phyloP scores from a whole-genome alignment of 2,888 invertebrate genomes.

The Drosophila niveifrons region DNA sequence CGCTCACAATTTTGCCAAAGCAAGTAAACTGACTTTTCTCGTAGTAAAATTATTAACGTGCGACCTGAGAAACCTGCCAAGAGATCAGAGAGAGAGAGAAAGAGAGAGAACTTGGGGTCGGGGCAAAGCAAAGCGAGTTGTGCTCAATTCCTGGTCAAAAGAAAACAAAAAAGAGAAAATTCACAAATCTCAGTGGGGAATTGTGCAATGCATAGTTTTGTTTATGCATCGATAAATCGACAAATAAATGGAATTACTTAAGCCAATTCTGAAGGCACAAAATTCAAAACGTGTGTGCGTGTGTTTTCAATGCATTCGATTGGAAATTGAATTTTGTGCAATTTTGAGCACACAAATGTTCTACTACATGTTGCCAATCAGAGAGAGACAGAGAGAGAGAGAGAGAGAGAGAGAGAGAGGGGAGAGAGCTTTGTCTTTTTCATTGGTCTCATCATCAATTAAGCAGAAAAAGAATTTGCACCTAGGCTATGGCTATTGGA shows the following conservation, averaged over 20 bases:
- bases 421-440: background rate
- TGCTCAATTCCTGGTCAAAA: too few species aligned
- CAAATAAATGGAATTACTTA: conserved; percentile 27
- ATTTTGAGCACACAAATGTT: conserved; percentile 26
- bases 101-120: too few species aligned
- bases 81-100: too few species aligned
- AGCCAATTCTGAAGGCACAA: background rate
- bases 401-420: too few species aligned
- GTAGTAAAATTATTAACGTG: background rate
- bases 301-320: conserved; percentile 55
- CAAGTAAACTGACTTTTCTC: background rate
- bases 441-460: conserved; percentile 29
- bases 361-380: conserved; percentile 46
- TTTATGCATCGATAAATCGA: background rate
- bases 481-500: background rate
- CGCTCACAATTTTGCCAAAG: background rate
- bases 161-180: too few species aligned
- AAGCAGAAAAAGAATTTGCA: conserved; percentile 22
- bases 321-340: conserved; percentile 40
- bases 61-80: background rate
- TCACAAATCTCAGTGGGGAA: too few species aligned
- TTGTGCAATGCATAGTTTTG: background rate
- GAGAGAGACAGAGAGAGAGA: too few species aligned
- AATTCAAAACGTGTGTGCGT: conserved; percentile 52
- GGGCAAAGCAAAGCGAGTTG: too few species aligned